Percentiles rank a stretch among this genome's conserved stretches.
Evolutionary conservation across 2,888 invertebrate genomes (phyloP).

Genomic region (Chymomyza fuscimana): DNA sequence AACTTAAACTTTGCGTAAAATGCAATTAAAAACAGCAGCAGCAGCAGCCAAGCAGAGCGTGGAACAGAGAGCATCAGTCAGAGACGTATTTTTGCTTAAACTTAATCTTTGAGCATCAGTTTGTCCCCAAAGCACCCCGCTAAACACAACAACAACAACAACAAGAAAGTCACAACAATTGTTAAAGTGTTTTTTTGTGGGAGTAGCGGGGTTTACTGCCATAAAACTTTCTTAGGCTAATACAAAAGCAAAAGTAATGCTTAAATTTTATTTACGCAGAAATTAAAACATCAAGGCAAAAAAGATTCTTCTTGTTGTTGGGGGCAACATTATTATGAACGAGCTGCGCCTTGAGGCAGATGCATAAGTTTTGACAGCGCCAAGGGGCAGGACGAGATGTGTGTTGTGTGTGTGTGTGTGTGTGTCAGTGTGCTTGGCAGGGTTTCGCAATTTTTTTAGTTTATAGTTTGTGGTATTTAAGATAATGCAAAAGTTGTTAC

Average conservation of each 20-base stretch:
- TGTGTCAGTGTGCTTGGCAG: background rate
- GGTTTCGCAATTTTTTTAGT: constrained; percentile 44
- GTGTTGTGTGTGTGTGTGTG: background rate
- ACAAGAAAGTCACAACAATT: constrained; percentile 19
- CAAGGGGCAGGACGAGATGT: background rate
- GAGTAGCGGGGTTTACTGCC: background rate
- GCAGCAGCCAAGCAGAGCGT: constrained; percentile 12
- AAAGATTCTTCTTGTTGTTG: constrained; percentile 16
- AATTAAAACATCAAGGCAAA: constrained; percentile 65
- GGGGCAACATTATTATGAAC: constrained; percentile 59
- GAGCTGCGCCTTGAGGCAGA: constrained; percentile 47
- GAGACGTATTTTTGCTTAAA: constrained; percentile 56
- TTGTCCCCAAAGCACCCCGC: constrained; percentile 56
- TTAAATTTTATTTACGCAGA: constrained; percentile 68
- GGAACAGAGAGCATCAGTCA: constrained; percentile 54
- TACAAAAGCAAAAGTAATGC: constrained; percentile 62
- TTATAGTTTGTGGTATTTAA: constrained; percentile 62
- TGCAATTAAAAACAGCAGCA: constrained; percentile 69
- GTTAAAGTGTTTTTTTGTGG: background rate
- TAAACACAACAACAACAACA: constrained; percentile 23
- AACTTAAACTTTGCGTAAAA: constrained; percentile 66
- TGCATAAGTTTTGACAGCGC: constrained; percentile 46
- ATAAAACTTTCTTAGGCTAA: constrained; percentile 57
- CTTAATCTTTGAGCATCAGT: constrained; percentile 63
- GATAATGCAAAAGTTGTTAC: constrained; percentile 60